Conservation (phyloP, 2,797 vertebrate species). For the Anguilla megastoma region DNA sequence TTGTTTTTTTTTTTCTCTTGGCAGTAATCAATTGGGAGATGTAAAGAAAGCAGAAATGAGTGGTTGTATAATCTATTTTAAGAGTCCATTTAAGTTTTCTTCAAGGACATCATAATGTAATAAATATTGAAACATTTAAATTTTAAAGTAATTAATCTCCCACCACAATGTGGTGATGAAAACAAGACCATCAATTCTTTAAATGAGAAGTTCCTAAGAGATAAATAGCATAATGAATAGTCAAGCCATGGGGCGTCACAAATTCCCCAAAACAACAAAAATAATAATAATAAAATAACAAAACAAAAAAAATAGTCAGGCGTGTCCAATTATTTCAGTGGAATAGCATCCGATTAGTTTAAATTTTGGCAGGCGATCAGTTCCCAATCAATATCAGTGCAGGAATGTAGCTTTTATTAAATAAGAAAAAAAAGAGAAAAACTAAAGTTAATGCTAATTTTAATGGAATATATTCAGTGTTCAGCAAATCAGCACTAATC, state of each 20-base stretch:
- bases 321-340: conserved; percentile 8
- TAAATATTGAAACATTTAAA: conserved; percentile 34
- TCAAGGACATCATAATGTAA: conserved; percentile 23
- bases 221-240: not conserved
- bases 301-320: conserved; percentile 14
- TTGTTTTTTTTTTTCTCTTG: conserved; percentile 21
- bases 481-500: not conserved
- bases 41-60: conserved; percentile 17
- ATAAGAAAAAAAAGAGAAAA: not conserved
- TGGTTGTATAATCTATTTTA: conserved; percentile 22
- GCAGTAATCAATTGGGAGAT: conserved; percentile 22
- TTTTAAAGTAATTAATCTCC: conserved; percentile 24
- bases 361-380: conserved; percentile 14
- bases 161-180: not conserved
- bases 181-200: conserved; percentile 30
- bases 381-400: not conserved
- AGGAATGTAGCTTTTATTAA: not conserved
- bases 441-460: not conserved
- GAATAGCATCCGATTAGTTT: conserved; percentile 10
- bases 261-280: conserved; percentile 22
- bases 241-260: conserved; percentile 13
- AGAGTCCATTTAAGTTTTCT: conserved; percentile 21
- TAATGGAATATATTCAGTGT: conserved; percentile 1
- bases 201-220: conserved; percentile 13
- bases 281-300: not conserved